These are phyloP conservation scores for Vulpes ferrilata DNA, from an alignment of 2,113 vertebrate genomes.

Conservation along the genomic window DNA sequence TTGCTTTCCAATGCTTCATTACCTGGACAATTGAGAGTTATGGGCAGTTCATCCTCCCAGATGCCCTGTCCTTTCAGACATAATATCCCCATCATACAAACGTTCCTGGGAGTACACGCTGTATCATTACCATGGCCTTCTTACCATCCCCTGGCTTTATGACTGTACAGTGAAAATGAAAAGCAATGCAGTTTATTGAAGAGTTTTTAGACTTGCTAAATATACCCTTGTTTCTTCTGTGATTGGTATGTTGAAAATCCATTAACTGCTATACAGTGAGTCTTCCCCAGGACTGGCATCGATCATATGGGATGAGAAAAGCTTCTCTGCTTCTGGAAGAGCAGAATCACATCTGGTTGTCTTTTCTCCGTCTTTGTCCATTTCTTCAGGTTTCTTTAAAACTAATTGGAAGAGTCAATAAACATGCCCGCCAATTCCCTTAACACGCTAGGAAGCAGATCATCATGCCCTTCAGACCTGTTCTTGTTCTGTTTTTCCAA, in stretches of 20 bases:
- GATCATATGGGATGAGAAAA: background rate
- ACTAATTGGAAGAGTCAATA: constrained; percentile 65
- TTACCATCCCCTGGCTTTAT: constrained; percentile 41
- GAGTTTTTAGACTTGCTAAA: constrained; percentile 49
- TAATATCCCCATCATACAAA: background rate
- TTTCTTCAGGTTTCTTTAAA: constrained; percentile 68
- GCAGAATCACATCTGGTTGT: constrained; percentile 45
- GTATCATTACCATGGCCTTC: background rate
- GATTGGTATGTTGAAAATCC: constrained; percentile 48
- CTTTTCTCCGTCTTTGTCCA: constrained; percentile 61
- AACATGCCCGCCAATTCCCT: constrained; percentile 13
- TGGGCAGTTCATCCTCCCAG: background rate
- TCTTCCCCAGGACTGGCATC: background rate
- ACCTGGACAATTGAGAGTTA: constrained; percentile 55
- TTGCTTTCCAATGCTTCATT: constrained; percentile 32
- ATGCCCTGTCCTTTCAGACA: constrained; percentile 41
- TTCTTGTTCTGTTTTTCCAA: constrained; percentile 36
- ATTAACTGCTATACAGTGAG: background rate
- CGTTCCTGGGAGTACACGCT: background rate
- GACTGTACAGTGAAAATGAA: constrained; percentile 45
- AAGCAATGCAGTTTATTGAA: constrained; percentile 60
- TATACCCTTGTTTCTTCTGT: constrained; percentile 56
- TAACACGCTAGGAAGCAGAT: background rate
- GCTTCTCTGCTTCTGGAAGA: constrained; percentile 46
- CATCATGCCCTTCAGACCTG: constrained; percentile 58